Base-by-base conservation (phyloP, 1,140 invertebrate species). In the Atta cephalotes region DNA sequence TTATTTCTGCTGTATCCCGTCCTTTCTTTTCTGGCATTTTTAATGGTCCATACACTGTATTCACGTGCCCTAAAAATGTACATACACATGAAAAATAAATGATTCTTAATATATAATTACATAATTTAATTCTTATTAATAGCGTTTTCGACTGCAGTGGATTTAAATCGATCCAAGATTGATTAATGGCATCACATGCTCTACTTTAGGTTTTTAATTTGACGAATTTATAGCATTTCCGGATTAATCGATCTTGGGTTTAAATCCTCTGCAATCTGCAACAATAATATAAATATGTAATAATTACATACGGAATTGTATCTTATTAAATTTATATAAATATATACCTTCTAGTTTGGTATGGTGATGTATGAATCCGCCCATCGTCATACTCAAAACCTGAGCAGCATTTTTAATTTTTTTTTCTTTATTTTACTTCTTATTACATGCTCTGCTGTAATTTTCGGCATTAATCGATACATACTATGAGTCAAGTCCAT, bases 391-490 rank as follows among this genome's bases (percentile, higher is more conserved):
- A 53, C 85, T 86, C 0, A 86, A 71, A 51, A 86, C 65, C 12
- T 86, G 79, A 16, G 45, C 39, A 49, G 79, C 78, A 1, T 84
- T 53, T 21, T 86, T 86, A 5, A 86, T 65, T 85, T 70, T 81
- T 9, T 86, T 39, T 14, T 84, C 39, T 85, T 86, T 6, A 86
- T 12, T 62, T 70, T 71, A 31, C 5, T 63, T 21, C 51, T 70
- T 81, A 68, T 86, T 70, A 84, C 25, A n/a, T 86, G 85, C 6
- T 86, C 85, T 6, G 53, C 56, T 18, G 85, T 86, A 31, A 86
- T 80, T 71, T 86, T 86, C n/a, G 85, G 85, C 85, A 86, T 82
- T 53, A 86, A 70, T 85, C 85, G 31, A 80, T 86, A 80, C 5
- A 58, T 18, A 16, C 25, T 68, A 12, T 86, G 49, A 60, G 53